Conservation (phyloP, 2,797 vertebrate species). For the Phyllotis vaccarum region DNA sequence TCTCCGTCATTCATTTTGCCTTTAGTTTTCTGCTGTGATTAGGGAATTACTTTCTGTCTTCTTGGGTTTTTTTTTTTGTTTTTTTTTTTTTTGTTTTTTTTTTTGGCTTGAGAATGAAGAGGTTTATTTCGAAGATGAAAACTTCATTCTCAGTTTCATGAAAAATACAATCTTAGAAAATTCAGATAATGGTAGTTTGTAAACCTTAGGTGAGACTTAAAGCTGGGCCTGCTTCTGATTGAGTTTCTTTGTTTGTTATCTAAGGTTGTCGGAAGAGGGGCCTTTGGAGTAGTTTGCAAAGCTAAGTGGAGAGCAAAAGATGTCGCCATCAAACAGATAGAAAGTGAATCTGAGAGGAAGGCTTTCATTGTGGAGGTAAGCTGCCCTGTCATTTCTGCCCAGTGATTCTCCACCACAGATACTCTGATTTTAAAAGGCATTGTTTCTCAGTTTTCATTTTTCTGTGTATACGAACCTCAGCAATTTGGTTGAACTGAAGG, state of each 20-base stretch:
- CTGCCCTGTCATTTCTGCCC: conserved; percentile 72
- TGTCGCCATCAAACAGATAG: conserved; percentile 99
- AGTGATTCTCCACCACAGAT: conserved; percentile 23
- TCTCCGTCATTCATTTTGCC: conserved; percentile 39
- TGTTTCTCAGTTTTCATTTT: neutral
- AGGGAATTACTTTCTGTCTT: neutral
- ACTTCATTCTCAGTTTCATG: conserved; percentile 45
- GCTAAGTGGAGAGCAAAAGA: conserved; percentile 99
- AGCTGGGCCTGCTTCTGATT: conserved; percentile 55
- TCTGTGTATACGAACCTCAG: conserved; percentile 13
- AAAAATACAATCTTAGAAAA: conserved; percentile 29
- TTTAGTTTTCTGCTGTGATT: conserved; percentile 42
- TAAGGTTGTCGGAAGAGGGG: conserved; percentile 98
- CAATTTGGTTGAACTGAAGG: conserved; percentile 25
- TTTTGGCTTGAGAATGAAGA: conserved; percentile 41
- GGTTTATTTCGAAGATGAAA: conserved; percentile 18
- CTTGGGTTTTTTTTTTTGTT: conserved; percentile 55
- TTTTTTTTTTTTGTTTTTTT: conserved; percentile 21
- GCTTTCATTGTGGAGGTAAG: conserved; percentile 99
- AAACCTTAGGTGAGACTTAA: conserved; percentile 35
- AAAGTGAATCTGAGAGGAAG: conserved; percentile 99
- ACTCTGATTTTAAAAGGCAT: conserved; percentile 38
- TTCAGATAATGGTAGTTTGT: conserved; percentile 31
- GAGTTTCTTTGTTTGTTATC: conserved; percentile 53
- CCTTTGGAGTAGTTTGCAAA: conserved; percentile 99